A percentile compares a stretch with the other conserved stretches of the same genome.
Conservation (phyloP, 2,888 invertebrate species). For the Octonoba sinensis region DNA sequence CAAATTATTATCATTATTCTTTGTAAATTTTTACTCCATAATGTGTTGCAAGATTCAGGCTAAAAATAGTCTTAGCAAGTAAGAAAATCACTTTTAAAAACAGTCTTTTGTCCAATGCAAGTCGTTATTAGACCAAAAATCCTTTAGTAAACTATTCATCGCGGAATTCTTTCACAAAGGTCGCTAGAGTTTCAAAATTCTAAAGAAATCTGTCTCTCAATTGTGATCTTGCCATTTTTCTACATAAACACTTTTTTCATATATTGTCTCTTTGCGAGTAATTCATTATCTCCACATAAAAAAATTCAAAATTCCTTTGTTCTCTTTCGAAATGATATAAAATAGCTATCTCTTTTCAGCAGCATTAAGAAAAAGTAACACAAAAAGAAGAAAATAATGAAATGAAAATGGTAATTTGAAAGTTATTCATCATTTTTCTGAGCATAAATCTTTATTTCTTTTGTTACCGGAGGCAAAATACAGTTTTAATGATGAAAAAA, state of each 20-base stretch:
- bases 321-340: constrained; percentile 27
- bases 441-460: constrained; percentile 38
- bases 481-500: constrained; percentile 51
- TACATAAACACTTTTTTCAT: constrained; percentile 30
- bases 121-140: too few species aligned
- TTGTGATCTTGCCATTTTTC: too few species aligned
- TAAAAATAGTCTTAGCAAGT: too few species aligned
- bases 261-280: constrained; percentile 36
- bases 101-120: too few species aligned
- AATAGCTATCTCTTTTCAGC: constrained; percentile 36
- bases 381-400: constrained; percentile 23
- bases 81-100: too few species aligned
- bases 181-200: constrained; percentile 40
- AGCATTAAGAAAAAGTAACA: constrained; percentile 18
- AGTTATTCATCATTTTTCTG: constrained; percentile 51
- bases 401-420: constrained; percentile 45
- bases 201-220: constrained; percentile 12
- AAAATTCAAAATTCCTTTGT: constrained; percentile 36
- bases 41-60: too few species aligned
- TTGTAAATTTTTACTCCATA: too few species aligned
- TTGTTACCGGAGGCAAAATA: constrained; percentile 41
- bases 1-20: too few species aligned
- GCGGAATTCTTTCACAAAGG: constrained; percentile 15
- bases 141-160: too few species aligned
- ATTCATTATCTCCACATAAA: constrained; percentile 36